Base-by-base conservation (phyloP, 2,888 invertebrate species). In the Microplitis manilae region DNA sequence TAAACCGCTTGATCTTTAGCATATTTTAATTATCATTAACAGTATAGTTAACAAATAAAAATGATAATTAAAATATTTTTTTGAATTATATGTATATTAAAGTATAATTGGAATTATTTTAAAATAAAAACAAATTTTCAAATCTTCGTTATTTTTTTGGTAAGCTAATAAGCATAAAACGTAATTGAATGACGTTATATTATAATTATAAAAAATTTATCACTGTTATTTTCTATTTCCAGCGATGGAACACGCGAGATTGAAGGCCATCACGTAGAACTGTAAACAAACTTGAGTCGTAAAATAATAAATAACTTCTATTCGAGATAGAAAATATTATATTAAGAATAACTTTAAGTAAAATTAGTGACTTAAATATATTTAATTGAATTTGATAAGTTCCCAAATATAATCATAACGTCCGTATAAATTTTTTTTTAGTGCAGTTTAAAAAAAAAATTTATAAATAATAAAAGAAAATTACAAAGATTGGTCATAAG, bases 241-340 rank as follows among this genome's bases (percentile, higher is more conserved):
- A 50, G 50, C 50, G 50, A 50, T 50, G 50, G 50, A 50, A 50
- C 8, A 50, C 50, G 2, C 1, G 13, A 50, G 50, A 13, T 5
- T 50, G 9, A 50, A 50, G 50, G 50, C 50, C 50, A 13, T 50
- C 8, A 50, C 13, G 13, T 2, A 50, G 8, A 1, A 13, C 50
- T 50, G 50, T 50, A 50, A 50, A 50, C 50, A 50, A 50, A 7
- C 13, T 50, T 13, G 6, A 50, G 13, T 50, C 13, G 50, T 50
- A 50, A 50, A 50, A 50, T 50, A 50, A 50, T 67, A 67, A 38
- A 20, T 67, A 20, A 20, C 1, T 13, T 30, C 6, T 4, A 38
- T 30, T 30, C 30, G 30, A 67, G 20, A 67, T 67, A 67, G 6
- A 67, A 67, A 20, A 67, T 67, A 20, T 67, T 38, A 1, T 38